Percentiles rank a stretch among this genome's conserved stretches.
Evolutionary conservation across 2,113 vertebrate species (phyloP).

Genomic region (Hiodon alosoides): DNA sequence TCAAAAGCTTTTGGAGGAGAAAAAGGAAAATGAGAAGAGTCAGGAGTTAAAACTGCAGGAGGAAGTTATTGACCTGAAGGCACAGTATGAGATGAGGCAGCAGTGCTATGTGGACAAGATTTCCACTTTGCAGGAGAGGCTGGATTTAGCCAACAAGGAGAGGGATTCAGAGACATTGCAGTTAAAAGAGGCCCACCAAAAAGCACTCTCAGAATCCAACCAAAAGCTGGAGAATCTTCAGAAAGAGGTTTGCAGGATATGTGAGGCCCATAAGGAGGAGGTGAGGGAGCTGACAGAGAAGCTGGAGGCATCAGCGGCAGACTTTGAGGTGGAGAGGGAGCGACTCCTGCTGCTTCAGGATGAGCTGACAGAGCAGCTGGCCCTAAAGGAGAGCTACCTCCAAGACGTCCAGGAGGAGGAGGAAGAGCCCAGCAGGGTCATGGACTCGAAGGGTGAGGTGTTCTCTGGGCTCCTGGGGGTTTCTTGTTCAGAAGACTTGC

Average conservation of each 20-base stretch:
- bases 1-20: constrained; percentile 67
- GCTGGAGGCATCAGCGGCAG: constrained; percentile 55
- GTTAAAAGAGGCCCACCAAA: constrained; percentile 66
- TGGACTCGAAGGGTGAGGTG: constrained; percentile 24
- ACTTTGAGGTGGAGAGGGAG: constrained; percentile 69
- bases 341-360: constrained; percentile 66
- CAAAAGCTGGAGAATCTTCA: constrained; percentile 69
- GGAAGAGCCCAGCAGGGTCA: constrained; percentile 47
- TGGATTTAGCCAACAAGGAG: constrained; percentile 55
- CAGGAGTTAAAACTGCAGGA: constrained; percentile 44
- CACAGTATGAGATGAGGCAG: constrained; percentile 54
- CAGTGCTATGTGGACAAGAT: constrained; percentile 66
- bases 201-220: constrained; percentile 62
- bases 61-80: constrained; percentile 53
- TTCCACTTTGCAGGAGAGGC: constrained; percentile 58
- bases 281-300: constrained; percentile 65
- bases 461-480: neutral
- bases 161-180: constrained; percentile 58
- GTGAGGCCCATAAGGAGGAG: constrained; percentile 69
- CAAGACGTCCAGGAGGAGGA: constrained; percentile 65
- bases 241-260: constrained; percentile 66
- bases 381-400: constrained; percentile 62
- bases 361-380: constrained; percentile 60
- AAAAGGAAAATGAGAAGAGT: constrained; percentile 58
- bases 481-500: constrained; percentile 29